Percentiles rank a stretch among this genome's conserved stretches.
These are phyloP conservation scores for Apamea monoglypha DNA, from an alignment of 2,888 invertebrate species.

Conservation along the genomic window DNA sequence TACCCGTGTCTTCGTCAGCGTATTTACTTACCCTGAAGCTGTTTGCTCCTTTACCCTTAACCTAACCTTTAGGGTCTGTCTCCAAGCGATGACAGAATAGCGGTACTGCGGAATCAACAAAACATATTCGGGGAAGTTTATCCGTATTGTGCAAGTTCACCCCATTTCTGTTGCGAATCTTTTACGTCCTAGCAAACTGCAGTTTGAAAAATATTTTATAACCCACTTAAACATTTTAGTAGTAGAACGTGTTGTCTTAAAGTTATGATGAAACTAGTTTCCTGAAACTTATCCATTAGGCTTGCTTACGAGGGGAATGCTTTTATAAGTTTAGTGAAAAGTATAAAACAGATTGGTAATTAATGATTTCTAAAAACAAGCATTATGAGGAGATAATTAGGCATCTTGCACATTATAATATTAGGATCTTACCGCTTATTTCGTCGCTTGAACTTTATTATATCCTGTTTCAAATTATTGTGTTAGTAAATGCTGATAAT, in stretches of 20 bases:
- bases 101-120: constrained; percentile 26
- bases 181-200: constrained; percentile 38
- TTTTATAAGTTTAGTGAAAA: constrained; percentile 24
- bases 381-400: background rate
- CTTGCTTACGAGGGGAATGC: constrained; percentile 12
- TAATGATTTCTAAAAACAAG: background rate
- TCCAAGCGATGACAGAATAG: constrained; percentile 63
- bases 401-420: background rate
- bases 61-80: constrained; percentile 76
- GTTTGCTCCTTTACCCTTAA: constrained; percentile 88
- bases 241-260: constrained; percentile 43
- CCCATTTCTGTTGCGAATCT: constrained; percentile 16
- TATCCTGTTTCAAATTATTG: background rate
- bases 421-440: background rate
- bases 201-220: constrained; percentile 45
- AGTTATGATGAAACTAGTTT: constrained; percentile 50
- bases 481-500: background rate
- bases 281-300: constrained; percentile 46
- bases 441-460: background rate
- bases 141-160: background rate
- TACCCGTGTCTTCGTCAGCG: constrained; percentile 87
- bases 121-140: background rate
- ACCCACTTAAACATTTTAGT: constrained; percentile 36
- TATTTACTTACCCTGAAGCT: constrained; percentile 88
- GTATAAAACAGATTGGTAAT: background rate